Conservation (phyloP, 2,888 invertebrate species). For the Plebejus argus region DNA sequence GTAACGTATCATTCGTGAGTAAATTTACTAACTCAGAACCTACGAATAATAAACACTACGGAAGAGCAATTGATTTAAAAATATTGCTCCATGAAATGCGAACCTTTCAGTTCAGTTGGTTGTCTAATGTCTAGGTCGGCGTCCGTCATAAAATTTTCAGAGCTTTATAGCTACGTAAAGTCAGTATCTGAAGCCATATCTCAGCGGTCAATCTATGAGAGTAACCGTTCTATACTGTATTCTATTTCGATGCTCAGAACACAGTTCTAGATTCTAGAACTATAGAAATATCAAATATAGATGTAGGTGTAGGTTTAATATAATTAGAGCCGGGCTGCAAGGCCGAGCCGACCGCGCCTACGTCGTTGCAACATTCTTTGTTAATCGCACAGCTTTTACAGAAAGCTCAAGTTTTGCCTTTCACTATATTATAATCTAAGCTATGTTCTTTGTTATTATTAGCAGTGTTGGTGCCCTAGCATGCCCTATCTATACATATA, state of each 20-base stretch:
- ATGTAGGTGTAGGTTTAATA: constrained; percentile 28
- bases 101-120: too few species aligned
- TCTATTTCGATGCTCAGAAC: not conserved
- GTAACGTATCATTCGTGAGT: not conserved
- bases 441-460: not conserved
- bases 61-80: not conserved
- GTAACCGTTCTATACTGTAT: not conserved
- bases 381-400: constrained; percentile 31
- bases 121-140: too few species aligned
- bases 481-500: not conserved
- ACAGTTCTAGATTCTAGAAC: not conserved
- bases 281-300: not conserved
- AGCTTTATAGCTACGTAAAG: too few species aligned
- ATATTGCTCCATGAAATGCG: not conserved
- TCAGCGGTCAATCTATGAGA: not conserved
- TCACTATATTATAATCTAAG: constrained; percentile 28
- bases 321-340: constrained; percentile 29
- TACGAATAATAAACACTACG: not conserved
- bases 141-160: too few species aligned
- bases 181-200: too few species aligned
- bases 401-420: constrained; percentile 28
- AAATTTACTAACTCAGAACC: not conserved
- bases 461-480: not conserved
- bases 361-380: constrained; percentile 32
- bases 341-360: constrained; percentile 33